Percentiles rank a stretch among this genome's conserved stretches.
Evolutionary conservation across 2,888 invertebrate genomes (phyloP).

Genomic region (Herminia tarsipennalis): DNA sequence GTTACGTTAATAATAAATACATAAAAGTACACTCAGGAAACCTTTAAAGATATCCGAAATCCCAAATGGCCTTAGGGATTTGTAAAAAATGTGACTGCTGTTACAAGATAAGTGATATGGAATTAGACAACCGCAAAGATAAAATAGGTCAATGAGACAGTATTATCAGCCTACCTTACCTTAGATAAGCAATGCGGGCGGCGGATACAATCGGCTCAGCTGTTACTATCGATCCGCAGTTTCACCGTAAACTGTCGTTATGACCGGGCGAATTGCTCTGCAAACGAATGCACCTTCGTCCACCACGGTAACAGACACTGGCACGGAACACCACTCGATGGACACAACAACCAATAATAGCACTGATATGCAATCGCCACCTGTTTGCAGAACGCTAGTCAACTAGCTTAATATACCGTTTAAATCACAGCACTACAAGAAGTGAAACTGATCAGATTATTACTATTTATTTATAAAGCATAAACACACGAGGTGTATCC

Average conservation of each 20-base stretch:
- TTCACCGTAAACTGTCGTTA: conserved; percentile 46
- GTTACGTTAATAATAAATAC: too few species aligned
- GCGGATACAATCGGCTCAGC: conserved; percentile 67
- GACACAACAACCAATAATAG: conserved; percentile 70
- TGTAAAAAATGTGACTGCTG: too few species aligned
- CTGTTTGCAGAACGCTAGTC: conserved; percentile 60
- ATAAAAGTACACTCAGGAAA: too few species aligned
- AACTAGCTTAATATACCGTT: conserved; percentile 37
- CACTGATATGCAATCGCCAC: conserved; percentile 67
- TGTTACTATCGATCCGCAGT: conserved; percentile 73
- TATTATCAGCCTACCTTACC: conserved; percentile 66
- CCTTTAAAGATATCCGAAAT: too few species aligned
- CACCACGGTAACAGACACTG: conserved; percentile 60
- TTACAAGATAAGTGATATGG: neutral
- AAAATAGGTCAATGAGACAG: conserved; percentile 52
- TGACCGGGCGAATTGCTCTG: conserved; percentile 38
- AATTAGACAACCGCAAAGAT: conserved; percentile 21
- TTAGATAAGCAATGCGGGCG: conserved; percentile 63
- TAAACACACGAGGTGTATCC: conserved; percentile 45
- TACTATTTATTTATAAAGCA: conserved; percentile 39
- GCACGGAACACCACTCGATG: conserved; percentile 58
- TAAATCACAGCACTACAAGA: conserved; percentile 33
- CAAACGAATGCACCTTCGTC: conserved; percentile 61
- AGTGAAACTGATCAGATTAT: conserved; percentile 21
- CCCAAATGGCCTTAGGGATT: too few species aligned